Percentiles rank a stretch among this genome's conserved stretches.
These are phyloP conservation scores for Netta rufina DNA, from an alignment of 2,797 vertebrate genomes.

Conservation along the genomic window DNA sequence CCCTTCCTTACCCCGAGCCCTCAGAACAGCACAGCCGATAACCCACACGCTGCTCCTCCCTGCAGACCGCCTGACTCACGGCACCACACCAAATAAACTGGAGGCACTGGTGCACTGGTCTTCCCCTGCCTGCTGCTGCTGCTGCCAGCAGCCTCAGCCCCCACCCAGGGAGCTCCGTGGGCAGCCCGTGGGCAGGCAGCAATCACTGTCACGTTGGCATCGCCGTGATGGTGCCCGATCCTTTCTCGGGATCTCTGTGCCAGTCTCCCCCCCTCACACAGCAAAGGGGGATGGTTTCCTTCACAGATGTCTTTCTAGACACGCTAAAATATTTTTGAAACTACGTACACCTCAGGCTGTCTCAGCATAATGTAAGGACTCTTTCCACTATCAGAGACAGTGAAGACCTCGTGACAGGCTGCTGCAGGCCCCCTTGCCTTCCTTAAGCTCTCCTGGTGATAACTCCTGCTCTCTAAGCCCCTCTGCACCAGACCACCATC, in stretches of 20 bases:
- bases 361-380: not conserved
- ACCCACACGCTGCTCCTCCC: rapidly evolving
- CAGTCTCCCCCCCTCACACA: no score
- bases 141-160: not conserved
- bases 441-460: not conserved
- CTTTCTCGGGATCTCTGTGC: not conserved
- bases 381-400: no score
- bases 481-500: not conserved
- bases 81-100: not conserved
- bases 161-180: not conserved
- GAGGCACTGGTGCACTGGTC: not conserved
- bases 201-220: no score
- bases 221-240: not conserved
- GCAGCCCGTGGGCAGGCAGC: not conserved
- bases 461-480: not conserved
- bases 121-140: no score
- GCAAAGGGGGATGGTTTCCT: not conserved
- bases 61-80: not conserved
- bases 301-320: not conserved
- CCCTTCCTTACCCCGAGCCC: not conserved
- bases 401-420: no score
- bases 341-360: rapidly evolving
- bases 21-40: not conserved
- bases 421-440: rapidly evolving
- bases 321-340: not conserved